A percentile compares a stretch with the other conserved stretches of the same genome.
phyloP scores from a whole-genome alignment of 1,140 invertebrate species.

The Neotoxoptera formosana region DNA sequence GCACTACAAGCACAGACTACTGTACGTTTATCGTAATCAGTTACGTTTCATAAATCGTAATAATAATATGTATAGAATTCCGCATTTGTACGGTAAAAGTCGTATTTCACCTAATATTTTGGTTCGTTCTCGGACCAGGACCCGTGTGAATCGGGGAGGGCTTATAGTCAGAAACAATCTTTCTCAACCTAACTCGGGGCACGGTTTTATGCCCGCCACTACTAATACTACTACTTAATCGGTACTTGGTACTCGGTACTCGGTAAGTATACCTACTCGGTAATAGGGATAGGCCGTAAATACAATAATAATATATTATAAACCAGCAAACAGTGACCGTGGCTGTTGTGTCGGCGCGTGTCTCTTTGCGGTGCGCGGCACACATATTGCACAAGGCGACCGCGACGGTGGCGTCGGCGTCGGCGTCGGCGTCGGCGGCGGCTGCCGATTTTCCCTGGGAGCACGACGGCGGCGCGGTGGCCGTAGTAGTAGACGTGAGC shows the following conservation, averaged over 20 bases:
- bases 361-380: not conserved
- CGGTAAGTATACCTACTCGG: too few relatives aligned
- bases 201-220: not conserved
- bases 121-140: too few relatives aligned
- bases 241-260: too few relatives aligned
- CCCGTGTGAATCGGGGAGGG: too few relatives aligned
- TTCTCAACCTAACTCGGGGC: too few relatives aligned
- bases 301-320: not conserved
- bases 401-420: not conserved
- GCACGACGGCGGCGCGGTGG: not conserved
- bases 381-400: not conserved
- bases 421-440: not conserved
- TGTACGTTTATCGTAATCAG: not conserved
- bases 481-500: conserved; percentile 13
- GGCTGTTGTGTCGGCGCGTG: not conserved
- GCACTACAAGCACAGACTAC: not conserved
- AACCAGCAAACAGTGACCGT: not conserved
- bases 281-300: too few relatives aligned
- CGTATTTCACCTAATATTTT: too few relatives aligned
- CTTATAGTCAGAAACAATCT: too few relatives aligned
- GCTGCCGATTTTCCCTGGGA: conserved; percentile 45
- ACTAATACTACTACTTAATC: too few relatives aligned
- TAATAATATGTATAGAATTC: too few relatives aligned
- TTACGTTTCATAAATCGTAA: not conserved
- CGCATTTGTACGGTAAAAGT: too few relatives aligned